phyloP scores from a whole-genome alignment of 2,888 invertebrate genomes.

The Papilio gigon region DNA sequence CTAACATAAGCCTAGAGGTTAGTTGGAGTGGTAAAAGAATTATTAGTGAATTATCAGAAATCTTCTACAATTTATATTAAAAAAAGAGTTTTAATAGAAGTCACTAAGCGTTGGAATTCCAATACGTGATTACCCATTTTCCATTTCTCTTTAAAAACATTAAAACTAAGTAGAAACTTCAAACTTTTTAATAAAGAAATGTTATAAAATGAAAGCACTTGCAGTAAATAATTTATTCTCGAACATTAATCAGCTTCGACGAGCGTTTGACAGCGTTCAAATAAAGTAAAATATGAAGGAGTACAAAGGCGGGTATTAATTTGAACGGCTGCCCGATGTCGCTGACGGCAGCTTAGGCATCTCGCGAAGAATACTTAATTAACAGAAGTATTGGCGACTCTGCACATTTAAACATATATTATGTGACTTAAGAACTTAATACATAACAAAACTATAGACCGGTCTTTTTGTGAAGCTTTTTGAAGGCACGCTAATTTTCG shows the following conservation, averaged over 20 bases:
- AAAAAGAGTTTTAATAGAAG: too few relatives aligned
- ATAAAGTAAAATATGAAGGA: slow-evolving; percentile 23
- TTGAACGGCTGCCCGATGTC: slow-evolving; percentile 12
- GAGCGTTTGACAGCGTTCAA: slow-evolving; percentile 23
- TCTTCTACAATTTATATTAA: too few relatives aligned
- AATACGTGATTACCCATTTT: too few relatives aligned
- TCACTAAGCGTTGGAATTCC: too few relatives aligned
- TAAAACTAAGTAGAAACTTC: too few relatives aligned
- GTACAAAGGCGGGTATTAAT: slow-evolving; percentile 25
- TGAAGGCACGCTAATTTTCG: too few relatives aligned
- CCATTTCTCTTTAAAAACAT: too few relatives aligned
- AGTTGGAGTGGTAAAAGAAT: too few relatives aligned
- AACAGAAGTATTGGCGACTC: not conserved
- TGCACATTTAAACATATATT: not conserved
- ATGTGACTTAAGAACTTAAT: not conserved
- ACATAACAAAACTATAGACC: too few relatives aligned
- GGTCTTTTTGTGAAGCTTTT: too few relatives aligned
- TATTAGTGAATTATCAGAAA: too few relatives aligned
- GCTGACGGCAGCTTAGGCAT: slow-evolving; percentile 6
- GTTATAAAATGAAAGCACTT: slow-evolving; percentile 8
- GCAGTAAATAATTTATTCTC: slow-evolving; percentile 19
- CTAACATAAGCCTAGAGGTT: too few relatives aligned
- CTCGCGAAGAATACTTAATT: slow-evolving; percentile 16
- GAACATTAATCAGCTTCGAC: slow-evolving; percentile 10
- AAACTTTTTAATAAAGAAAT: not conserved